Evolutionary conservation across 2,888 invertebrate species (phyloP), one percentile per base, ranked within the genome.

Genomic region (Conomelus anceps): DNA sequence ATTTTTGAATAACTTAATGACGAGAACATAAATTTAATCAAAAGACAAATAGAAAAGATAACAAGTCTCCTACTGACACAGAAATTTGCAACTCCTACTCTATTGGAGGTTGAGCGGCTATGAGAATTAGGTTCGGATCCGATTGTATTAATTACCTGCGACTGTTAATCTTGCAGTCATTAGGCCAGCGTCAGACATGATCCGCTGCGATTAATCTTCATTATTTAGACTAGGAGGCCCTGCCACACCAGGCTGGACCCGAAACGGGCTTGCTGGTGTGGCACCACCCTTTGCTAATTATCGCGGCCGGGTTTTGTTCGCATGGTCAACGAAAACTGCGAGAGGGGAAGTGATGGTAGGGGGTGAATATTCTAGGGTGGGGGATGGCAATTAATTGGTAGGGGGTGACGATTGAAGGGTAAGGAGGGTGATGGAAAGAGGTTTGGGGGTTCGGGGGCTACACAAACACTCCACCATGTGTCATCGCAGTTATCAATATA

Each of bases 101-200:
- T 26, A 63, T 63, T n/a, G n/a, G 63, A n/a, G n/a, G 63, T n/a
- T n/a, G 3, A 7, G n/a, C 63, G n/a, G n/a, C 63, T 20, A 63
- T n/a, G n/a, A 7, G n/a, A 63, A 63, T 63, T 63, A 63, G 63
- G n/a, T 63, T 63, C 41, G 7, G 41, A 41, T 41, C 63, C 63
- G 63, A 63, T 63, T 85, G 86, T 24, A 86, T 86, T 86, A 86
- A 86, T 86, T 86, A 86, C 26, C 24, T 22, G 86, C 23, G 85
- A 24, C 86, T 86, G 86, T 86, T 86, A 86, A 26, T 86, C 26
- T 86, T 24, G 86, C 86, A 86, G 24, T 86, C 86, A 86, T 86
- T 86, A 86, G 86, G 29, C 86, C 24, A 24, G 26, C 22, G n/a
- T n/a, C 85, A 23, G 86, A 86, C 86, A 86, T 29, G 22, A 86